A percentile compares a stretch with the other conserved stretches of the same genome.
Evolutionary conservation across 2,888 invertebrate genomes (phyloP).

Genomic region (Cryptus armator): DNA sequence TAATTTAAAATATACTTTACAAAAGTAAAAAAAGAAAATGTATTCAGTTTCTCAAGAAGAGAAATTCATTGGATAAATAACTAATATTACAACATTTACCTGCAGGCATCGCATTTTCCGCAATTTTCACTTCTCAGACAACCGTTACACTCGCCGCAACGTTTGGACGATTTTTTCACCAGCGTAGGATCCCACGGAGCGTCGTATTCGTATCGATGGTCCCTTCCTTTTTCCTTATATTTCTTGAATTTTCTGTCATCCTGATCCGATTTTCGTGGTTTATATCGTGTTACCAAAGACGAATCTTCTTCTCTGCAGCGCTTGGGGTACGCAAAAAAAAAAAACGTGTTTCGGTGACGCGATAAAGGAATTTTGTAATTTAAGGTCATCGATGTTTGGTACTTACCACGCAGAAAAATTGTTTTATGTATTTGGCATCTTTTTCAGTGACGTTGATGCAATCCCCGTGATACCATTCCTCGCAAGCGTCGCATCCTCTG

Average conservation of each 20-base stretch:
- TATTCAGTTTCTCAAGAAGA: not conserved
- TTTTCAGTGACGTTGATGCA: slow-evolving; percentile 98
- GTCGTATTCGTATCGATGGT: slow-evolving; percentile 80
- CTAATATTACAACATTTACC: slow-evolving; percentile 80
- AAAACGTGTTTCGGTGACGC: not conserved
- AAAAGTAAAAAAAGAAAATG: not conserved
- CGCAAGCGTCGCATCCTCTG: slow-evolving; percentile 98
- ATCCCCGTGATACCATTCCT: slow-evolving; percentile 99
- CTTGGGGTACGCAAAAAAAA: slow-evolving; percentile 54
- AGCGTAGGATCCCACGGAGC: slow-evolving; percentile 78
- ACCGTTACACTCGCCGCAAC: slow-evolving; percentile 92
- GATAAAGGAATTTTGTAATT: no score
- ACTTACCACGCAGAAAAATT: slow-evolving; percentile 93
- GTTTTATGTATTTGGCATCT: slow-evolving; percentile 96
- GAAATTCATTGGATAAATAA: not conserved
- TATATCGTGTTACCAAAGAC: slow-evolving; percentile 86
- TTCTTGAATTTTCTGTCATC: slow-evolving; percentile 81
- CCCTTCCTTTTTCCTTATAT: slow-evolving; percentile 83
- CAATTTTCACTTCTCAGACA: slow-evolving; percentile 90
- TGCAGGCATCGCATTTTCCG: slow-evolving; percentile 89
- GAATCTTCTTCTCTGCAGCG: slow-evolving; percentile 94
- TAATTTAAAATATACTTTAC: no score
- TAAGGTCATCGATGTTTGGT: not conserved
- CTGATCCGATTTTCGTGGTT: slow-evolving; percentile 80
- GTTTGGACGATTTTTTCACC: slow-evolving; percentile 84